A percentile compares a stretch with the other conserved stretches of the same genome.
Conservation (phyloP, 2,797 vertebrate species). For the Clarias laeviceps region DNA sequence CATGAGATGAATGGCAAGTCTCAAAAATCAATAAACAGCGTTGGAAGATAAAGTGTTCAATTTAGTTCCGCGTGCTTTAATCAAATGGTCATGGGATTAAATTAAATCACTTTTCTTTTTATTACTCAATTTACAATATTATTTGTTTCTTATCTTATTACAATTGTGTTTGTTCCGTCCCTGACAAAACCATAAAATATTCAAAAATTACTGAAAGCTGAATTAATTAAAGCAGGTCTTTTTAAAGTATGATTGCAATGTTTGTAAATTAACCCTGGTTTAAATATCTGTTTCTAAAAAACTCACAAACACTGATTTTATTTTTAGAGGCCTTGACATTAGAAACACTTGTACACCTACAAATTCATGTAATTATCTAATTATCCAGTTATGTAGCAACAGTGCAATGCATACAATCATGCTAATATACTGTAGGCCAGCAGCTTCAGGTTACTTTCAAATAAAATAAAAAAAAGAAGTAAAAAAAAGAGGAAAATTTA, state of each 20-base stretch:
- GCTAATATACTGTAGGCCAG: no score
- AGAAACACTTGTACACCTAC: no score
- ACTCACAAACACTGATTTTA: background rate
- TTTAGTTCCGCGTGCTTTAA: slow-evolving; percentile 22
- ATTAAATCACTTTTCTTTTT: slow-evolving; percentile 27
- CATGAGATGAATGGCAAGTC: slow-evolving; percentile 14
- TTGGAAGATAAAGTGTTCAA: slow-evolving; percentile 22
- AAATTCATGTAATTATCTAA: no score
- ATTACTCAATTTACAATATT: slow-evolving; percentile 35
- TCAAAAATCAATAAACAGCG: slow-evolving; percentile 28
- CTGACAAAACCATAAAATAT: background rate
- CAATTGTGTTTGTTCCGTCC: background rate
- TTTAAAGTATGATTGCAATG: background rate
- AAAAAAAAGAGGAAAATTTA: no score
- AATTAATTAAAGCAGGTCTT: background rate
- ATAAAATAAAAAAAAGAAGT: no score
- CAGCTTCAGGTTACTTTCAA: no score
- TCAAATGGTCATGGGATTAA: slow-evolving; percentile 22
- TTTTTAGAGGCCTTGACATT: background rate
- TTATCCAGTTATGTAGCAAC: no score
- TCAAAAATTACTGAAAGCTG: background rate
- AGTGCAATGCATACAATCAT: no score
- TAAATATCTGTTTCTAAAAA: background rate
- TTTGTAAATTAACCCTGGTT: background rate
- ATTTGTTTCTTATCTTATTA: slow-evolving; percentile 14